These are phyloP conservation scores for Petrolisthes cinctipes DNA, from an alignment of 2,888 invertebrate genomes.

Conservation along the genomic window DNA sequence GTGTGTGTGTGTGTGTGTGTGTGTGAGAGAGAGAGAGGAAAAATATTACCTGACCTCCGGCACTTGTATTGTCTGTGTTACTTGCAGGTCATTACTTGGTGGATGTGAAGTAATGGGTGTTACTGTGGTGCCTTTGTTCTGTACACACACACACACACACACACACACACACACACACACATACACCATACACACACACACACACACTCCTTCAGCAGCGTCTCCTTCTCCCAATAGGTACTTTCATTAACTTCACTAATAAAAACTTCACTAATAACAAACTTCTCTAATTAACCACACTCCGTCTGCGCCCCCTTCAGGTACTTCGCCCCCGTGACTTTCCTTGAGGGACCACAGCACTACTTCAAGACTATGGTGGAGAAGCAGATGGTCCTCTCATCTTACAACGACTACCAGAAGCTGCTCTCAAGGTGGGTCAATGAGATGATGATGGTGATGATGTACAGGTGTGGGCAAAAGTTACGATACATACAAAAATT, in stretches of 20 bases:
- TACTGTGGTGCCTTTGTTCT: no score
- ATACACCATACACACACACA: no score
- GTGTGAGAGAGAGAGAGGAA: not conserved
- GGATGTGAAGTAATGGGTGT: no score
- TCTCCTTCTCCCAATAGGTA: no score
- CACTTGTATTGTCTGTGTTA: not conserved
- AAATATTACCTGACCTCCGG: not conserved
- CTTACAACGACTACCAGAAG: conserved; percentile 64
- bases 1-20: not conserved
- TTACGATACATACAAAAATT: no score
- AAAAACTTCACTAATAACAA: not conserved
- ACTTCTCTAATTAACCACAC: not conserved
- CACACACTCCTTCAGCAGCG: no score
- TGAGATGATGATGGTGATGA: not conserved
- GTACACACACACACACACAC: no score
- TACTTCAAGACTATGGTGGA: conserved; percentile 49
- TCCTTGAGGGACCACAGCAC: conserved; percentile 52
- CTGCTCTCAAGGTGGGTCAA: conserved; percentile 55
- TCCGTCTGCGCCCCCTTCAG: conserved; percentile 32
- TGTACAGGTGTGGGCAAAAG: not conserved
- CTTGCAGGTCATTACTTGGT: no score
- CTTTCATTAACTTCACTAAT: no score
- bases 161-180: no score
- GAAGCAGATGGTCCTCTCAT: conserved; percentile 52
- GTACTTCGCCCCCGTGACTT: conserved; percentile 47